Percentiles rank a stretch among this genome's conserved stretches.
phyloP scores from a whole-genome alignment of 2,113 vertebrate species.

The Notarius lentiginosus region DNA sequence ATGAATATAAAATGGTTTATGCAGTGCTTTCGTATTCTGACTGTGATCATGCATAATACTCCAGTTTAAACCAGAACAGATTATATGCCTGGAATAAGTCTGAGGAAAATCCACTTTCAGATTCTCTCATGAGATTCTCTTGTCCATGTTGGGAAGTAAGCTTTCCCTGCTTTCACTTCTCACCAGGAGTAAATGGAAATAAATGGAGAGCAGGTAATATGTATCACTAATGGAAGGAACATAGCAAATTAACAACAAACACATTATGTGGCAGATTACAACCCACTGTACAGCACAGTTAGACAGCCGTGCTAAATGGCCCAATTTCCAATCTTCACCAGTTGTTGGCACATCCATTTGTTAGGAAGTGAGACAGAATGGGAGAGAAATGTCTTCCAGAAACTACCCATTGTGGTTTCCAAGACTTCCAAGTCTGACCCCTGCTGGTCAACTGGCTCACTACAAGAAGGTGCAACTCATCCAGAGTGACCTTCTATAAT shows the following conservation, averaged over 20 bases:
- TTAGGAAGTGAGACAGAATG: background rate
- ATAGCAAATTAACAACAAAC: conserved; percentile 34
- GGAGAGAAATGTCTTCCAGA: conserved; percentile 3
- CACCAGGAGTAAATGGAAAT: background rate
- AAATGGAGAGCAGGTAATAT: conserved; percentile 13
- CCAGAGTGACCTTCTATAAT: conserved; percentile 51
- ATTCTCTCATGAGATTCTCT: conserved; percentile 34
- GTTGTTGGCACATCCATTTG: conserved; percentile 32
- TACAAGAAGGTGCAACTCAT: conserved; percentile 34
- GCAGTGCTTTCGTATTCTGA: background rate
- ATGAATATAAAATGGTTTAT: background rate
- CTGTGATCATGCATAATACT: background rate
- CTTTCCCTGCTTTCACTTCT: conserved; percentile 6
- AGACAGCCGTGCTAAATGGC: conserved; percentile 31
- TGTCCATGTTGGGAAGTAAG: conserved; percentile 13
- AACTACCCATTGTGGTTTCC: background rate
- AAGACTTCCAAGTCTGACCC: conserved; percentile 18
- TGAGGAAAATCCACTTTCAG: conserved; percentile 22
- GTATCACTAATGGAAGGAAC: conserved; percentile 21
- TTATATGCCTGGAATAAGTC: conserved; percentile 20
- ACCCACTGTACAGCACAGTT: conserved; percentile 32
- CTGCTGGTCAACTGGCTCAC: conserved; percentile 16
- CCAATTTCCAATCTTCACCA: conserved; percentile 31
- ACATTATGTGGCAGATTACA: conserved; percentile 15
- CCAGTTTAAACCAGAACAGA: background rate